Conservation (phyloP, 2,888 invertebrate species). For the Melieria crassipennis region DNA sequence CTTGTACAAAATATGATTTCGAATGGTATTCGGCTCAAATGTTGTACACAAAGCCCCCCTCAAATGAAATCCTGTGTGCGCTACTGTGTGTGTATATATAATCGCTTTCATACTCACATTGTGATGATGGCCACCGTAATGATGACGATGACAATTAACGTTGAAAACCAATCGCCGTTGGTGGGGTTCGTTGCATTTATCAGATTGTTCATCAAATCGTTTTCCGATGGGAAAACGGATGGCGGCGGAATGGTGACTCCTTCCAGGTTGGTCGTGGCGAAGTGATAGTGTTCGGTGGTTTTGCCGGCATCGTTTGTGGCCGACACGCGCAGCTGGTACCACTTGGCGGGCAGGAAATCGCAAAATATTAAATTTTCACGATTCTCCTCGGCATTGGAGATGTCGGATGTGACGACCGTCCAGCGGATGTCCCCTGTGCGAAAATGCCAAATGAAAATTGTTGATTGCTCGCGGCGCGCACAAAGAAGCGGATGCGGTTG, state of each 20-base stretch:
- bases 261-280: slow-evolving; percentile 69
- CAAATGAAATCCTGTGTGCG: no score
- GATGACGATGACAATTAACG: slow-evolving; percentile 62
- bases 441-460: slow-evolving; percentile 31
- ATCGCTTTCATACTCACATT: slow-evolving; percentile 56
- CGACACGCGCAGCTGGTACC: slow-evolving; percentile 72
- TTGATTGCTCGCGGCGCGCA: slow-evolving; percentile 26
- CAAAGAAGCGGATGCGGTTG: slow-evolving; percentile 8
- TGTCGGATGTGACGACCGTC: slow-evolving; percentile 66
- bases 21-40: no score
- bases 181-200: slow-evolving; percentile 62
- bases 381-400: slow-evolving; percentile 65
- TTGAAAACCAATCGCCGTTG: slow-evolving; percentile 63
- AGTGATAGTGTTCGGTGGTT: slow-evolving; percentile 71
- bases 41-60: no score
- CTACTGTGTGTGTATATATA: not conserved
- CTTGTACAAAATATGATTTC: no score
- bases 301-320: slow-evolving; percentile 73
- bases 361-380: slow-evolving; percentile 68
- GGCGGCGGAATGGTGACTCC: slow-evolving; percentile 66
- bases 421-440: slow-evolving; percentile 62
- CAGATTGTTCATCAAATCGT: slow-evolving; percentile 63
- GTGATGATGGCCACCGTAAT: slow-evolving; percentile 61
- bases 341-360: slow-evolving; percentile 69
- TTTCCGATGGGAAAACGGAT: slow-evolving; percentile 60